Evolutionary conservation across 2,113 vertebrate genomes (phyloP), one percentile per base, ranked within the genome.

Genomic region (Budorcas taxicolor): DNA sequence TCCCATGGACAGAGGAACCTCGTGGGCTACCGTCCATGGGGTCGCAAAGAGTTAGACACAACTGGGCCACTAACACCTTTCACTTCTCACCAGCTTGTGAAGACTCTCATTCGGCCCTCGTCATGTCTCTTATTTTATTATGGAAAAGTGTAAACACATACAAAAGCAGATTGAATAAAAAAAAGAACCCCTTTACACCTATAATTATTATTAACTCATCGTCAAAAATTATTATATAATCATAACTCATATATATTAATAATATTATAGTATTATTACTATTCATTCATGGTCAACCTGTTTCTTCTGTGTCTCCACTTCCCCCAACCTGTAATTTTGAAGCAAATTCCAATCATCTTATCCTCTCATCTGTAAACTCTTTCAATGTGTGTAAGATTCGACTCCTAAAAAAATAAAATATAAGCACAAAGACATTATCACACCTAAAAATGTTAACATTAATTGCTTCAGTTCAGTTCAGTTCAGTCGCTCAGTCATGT

Each of bases 171-270:
- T 13, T 19, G 6, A 50, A 33, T 80, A 89, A 58, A 81, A 29
- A 53, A 60, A 94, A 50, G 50, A 74, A 74, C 7, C 5, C 62
- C 21, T 94, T 85, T 19, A 8, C 76, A 55, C 31, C 31, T 31
- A 16, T n/a, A 76, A 19, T 83, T 88, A 94, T 96, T 85, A 91
- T 76, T 87, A 60, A 97, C 80, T 96, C 43, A 14, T 71, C 13
- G 25, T 86, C 43, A 45, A 23, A 57, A 52, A 82, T n/a, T 82
- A 14, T 25, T n/a, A 23, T 52, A 52, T 53, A 53, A n/a, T 82
- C 50, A 53, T 53, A 53, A 82, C 50, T 83, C 2, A 0, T 43
- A 74, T 74, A 74, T 71, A 14, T 74, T 43, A 74, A 74, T 43
- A 43, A 43, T 74, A 43, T 25, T 74, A 43, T 74, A 74, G 14